Percentiles rank a stretch among this genome's conserved stretches.
These are phyloP conservation scores for Guaruba guarouba DNA, from an alignment of 2,113 vertebrate genomes.

Conservation along the genomic window DNA sequence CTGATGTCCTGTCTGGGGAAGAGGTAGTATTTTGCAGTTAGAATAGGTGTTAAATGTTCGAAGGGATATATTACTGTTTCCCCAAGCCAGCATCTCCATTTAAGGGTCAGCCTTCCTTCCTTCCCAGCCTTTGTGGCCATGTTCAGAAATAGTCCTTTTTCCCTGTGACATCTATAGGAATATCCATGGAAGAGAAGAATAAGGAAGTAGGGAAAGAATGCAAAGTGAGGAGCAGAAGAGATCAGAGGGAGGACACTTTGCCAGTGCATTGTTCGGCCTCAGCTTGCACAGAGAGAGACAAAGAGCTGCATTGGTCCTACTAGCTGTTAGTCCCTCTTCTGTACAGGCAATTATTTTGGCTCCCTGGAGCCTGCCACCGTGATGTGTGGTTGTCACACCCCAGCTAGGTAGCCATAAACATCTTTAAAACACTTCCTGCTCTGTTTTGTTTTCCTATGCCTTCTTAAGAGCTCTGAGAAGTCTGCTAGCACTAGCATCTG, in stretches of 20 bases:
- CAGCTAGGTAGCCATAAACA: neutral
- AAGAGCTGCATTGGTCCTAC: neutral
- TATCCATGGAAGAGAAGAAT: neutral
- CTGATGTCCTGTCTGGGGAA: neutral
- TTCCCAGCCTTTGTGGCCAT: neutral
- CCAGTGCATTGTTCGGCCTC: neutral
- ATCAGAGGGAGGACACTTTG: neutral
- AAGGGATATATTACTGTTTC: neutral
- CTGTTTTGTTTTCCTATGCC: neutral
- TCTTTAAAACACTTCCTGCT: neutral
- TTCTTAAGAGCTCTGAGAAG: neutral
- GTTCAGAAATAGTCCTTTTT: neutral
- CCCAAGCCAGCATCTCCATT: neutral
- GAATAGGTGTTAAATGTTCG: neutral
- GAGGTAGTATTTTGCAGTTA: neutral
- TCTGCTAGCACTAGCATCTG: neutral
- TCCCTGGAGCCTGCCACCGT: neutral
- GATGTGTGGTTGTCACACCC: fast-evolving
- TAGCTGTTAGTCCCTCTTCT: neutral
- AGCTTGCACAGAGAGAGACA: neutral
- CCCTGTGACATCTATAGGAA: neutral
- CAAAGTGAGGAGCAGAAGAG: neutral
- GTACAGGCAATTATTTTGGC: neutral
- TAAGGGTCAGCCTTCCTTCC: neutral
- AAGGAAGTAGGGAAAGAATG: neutral